Conservation (phyloP, 1,140 invertebrate species). For the Gryllus bimaculatus region DNA sequence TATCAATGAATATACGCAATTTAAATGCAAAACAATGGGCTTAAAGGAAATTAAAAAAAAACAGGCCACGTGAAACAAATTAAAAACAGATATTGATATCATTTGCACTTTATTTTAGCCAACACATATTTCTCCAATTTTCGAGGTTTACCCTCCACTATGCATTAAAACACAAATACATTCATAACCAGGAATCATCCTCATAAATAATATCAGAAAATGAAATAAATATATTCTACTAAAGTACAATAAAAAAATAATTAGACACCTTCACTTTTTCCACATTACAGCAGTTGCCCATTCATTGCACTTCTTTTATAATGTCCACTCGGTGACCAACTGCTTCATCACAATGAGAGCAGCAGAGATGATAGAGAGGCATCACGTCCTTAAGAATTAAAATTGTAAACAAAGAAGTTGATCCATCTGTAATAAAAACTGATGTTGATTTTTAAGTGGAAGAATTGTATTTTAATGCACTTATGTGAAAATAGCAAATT, state of each 20-base stretch:
- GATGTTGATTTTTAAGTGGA: too few relatives aligned
- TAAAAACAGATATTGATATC: not conserved
- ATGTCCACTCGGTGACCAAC: not conserved
- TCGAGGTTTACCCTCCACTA: not conserved
- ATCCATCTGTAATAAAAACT: too few relatives aligned
- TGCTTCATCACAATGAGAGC: not conserved
- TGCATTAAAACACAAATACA: not conserved
- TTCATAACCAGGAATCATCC: slow-evolving; percentile 4
- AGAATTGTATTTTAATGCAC: too few relatives aligned
- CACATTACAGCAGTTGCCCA: not conserved
- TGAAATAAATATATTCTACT: not conserved
- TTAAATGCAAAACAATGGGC: too few relatives aligned
- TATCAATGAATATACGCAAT: too few relatives aligned
- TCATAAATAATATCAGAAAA: not conserved
- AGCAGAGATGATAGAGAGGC: not conserved
- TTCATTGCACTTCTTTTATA: slow-evolving; percentile 1
- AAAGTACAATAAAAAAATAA: not conserved
- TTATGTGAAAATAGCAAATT: too few relatives aligned
- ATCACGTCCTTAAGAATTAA: too few relatives aligned
- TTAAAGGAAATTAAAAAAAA: too few relatives aligned
- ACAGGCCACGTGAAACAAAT: not conserved
- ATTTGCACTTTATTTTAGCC: not conserved
- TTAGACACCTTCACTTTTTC: not conserved
- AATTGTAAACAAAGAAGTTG: too few relatives aligned
- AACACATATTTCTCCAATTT: not conserved